Evolutionary conservation across 2,113 vertebrate species (phyloP).

Genomic region (Bettongia penicillata): DNA sequence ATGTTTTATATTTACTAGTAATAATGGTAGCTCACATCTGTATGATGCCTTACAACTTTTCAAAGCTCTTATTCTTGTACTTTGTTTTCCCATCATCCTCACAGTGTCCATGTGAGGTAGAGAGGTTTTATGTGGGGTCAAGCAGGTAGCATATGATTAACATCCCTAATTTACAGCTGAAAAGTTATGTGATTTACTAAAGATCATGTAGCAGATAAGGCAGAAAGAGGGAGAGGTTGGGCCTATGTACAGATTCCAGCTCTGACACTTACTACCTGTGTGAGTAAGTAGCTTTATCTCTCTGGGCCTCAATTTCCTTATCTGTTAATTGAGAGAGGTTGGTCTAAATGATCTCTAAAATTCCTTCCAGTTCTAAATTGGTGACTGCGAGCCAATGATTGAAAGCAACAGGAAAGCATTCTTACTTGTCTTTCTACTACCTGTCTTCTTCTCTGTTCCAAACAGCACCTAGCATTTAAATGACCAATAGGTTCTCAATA

Average conservation of each 20-base stretch:
- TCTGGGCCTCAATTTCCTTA: neutral
- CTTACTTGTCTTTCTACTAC: neutral
- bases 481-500: too few species aligned
- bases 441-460: neutral
- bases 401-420: neutral
- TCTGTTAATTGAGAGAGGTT: neutral
- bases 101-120: neutral
- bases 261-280: neutral
- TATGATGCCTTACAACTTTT: neutral
- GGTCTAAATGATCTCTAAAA: neutral
- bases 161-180: neutral
- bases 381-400: neutral
- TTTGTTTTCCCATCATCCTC: neutral
- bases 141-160: neutral
- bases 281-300: neutral
- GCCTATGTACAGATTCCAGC: neutral
- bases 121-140: neutral
- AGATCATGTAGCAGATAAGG: neutral
- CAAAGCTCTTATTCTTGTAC: neutral
- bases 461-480: neutral
- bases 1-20: neutral
- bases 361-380: neutral
- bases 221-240: neutral
- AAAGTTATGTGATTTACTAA: neutral
- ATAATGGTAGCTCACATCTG: neutral